Percentiles rank a stretch among this genome's conserved stretches.
Evolutionary conservation across 2,797 vertebrate genomes (phyloP).

Genomic region (Danio kyathit): DNA sequence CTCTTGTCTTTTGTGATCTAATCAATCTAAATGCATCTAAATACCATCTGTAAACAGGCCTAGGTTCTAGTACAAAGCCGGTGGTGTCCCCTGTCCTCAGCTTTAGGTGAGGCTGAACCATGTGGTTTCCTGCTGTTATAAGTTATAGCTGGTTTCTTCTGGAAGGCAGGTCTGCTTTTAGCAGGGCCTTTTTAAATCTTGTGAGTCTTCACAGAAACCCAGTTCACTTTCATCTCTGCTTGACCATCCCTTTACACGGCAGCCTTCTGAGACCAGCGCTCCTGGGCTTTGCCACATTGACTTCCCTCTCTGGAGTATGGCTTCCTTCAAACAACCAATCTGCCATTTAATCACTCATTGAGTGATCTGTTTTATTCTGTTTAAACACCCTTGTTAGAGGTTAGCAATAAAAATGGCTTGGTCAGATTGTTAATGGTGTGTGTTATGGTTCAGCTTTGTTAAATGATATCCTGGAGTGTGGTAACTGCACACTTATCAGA

Average conservation of each 20-base stretch:
- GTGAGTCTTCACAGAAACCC: constrained; percentile 38
- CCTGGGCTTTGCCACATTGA: constrained; percentile 13
- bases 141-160: constrained; percentile 21
- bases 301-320: constrained; percentile 59
- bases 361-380: constrained; percentile 66
- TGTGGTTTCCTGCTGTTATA: constrained; percentile 18
- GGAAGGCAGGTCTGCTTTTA: constrained; percentile 42
- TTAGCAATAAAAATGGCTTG: constrained; percentile 67
- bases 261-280: constrained; percentile 1
- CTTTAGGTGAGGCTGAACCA: background rate
- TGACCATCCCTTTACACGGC: constrained; percentile 23
- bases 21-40: too few species aligned
- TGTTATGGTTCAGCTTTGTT: constrained; percentile 72
- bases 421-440: constrained; percentile 67
- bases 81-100: constrained; percentile 26
- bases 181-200: constrained; percentile 41
- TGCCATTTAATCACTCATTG: constrained; percentile 59
- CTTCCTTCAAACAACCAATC: constrained; percentile 70
- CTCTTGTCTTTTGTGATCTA: too few species aligned
- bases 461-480: constrained; percentile 70
- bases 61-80: background rate
- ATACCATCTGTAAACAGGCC: too few species aligned
- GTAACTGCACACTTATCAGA: constrained; percentile 68
- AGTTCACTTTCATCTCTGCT: constrained; percentile 36
- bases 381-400: constrained; percentile 68